phyloP scores from a whole-genome alignment of 2,113 vertebrate genomes.

The Podocnemis expansa region DNA sequence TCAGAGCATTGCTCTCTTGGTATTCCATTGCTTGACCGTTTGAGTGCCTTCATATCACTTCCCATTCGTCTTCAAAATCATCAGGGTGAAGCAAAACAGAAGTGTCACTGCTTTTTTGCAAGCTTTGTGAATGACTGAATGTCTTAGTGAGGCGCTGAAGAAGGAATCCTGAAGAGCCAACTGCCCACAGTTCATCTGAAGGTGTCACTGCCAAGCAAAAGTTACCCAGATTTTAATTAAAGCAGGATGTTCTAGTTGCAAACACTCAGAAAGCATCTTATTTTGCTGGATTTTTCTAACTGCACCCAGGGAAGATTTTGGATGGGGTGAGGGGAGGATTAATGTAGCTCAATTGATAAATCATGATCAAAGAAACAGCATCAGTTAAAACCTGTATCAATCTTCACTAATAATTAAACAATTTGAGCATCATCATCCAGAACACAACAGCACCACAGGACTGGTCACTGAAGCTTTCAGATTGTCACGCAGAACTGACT shows the following conservation, averaged over 20 bases:
- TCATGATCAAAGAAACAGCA: not conserved
- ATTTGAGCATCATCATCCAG: not conserved
- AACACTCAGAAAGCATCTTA: not conserved
- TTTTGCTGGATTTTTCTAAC: not conserved
- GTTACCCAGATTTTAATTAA: conserved; percentile 39
- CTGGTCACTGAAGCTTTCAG: not conserved
- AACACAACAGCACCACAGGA: not conserved
- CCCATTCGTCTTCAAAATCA: conserved; percentile 96
- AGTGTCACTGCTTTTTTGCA: conserved; percentile 69
- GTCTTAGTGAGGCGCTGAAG: conserved; percentile 92
- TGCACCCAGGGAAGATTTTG: not conserved
- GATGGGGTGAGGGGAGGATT: not conserved
- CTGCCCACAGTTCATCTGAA: conserved; percentile 91
- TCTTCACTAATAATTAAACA: not conserved
- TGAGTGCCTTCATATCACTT: conserved; percentile 86
- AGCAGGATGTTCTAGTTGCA: not conserved
- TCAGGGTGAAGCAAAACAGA: conserved; percentile 76
- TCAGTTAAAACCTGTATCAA: not conserved
- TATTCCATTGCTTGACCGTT: conserved; percentile 1
- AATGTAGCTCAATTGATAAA: not conserved
- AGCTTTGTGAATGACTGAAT: conserved; percentile 80
- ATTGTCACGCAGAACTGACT: conserved; percentile 18
- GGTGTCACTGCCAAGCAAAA: conserved; percentile 83
- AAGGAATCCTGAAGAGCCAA: conserved; percentile 84
- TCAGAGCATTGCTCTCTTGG: not conserved